phyloP scores from a whole-genome alignment of 2,888 invertebrate genomes.

The Melolontha melolontha region DNA sequence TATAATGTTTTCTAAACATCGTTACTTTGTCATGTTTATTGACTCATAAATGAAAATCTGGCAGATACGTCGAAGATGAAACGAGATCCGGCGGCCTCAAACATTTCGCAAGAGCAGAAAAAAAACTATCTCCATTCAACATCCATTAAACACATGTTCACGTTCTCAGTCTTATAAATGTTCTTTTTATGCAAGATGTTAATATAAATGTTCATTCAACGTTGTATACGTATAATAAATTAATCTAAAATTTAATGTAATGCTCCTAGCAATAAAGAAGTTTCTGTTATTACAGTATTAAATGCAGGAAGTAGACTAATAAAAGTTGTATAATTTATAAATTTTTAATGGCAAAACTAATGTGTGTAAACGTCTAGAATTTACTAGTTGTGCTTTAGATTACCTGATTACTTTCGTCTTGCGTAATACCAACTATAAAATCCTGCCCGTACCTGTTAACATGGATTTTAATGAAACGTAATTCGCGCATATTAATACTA shows the following conservation, averaged over 20 bases:
- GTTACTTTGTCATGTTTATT: conserved; percentile 11
- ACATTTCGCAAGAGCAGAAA: not conserved
- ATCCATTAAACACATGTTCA: conserved; percentile 9
- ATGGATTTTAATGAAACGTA: no score
- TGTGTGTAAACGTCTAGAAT: no score
- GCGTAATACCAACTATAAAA: no score
- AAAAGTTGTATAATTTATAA: not conserved
- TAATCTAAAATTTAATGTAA: not conserved
- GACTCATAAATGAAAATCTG: conserved; percentile 20
- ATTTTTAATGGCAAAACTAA: no score
- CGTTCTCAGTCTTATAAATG: not conserved
- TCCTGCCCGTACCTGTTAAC: no score
- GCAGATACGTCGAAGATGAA: conserved; percentile 2
- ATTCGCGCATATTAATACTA: no score
- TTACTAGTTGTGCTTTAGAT: no score
- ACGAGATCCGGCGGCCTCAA: not conserved
- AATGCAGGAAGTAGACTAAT: conserved; percentile 25
- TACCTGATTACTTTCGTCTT: no score
- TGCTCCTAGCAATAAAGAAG: not conserved
- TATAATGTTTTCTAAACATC: conserved; percentile 1
- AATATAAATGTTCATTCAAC: conserved; percentile 12
- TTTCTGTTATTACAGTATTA: conserved; percentile 10
- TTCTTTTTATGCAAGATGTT: no score
- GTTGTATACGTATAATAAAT: conserved; percentile 3
- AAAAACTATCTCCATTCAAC: conserved; percentile 1